Base-by-base conservation (phyloP, 2,888 invertebrate genomes). In the Aromia moschata region DNA sequence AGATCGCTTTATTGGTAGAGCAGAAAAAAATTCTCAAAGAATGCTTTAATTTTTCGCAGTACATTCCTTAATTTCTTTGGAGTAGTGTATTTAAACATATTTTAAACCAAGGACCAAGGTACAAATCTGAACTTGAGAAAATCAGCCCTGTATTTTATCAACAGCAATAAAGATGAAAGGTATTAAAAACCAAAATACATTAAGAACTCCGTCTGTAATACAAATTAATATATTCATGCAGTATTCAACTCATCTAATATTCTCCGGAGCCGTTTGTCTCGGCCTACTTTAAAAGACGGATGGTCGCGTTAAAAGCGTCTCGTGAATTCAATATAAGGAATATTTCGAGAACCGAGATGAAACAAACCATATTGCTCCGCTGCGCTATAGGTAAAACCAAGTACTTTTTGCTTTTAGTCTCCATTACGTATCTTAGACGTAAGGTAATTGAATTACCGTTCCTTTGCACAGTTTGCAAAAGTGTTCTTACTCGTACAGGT, bases 271-370 rank as follows among this genome's bases (percentile, higher is more conserved):
- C 52, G 5, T 25, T 30, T 25, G 37, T 41, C 18, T 31, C 5
- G 31, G 49, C 12, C 20, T 15, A 15, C 38, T 31, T 52, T 41
- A 41, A 52, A 52, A 41, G 30, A 38, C n/a, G 16, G 38, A 38
- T 49, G 49, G 25, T 30, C 10, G 20, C 30, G 49, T 52, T 52
- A 52, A 52, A 52, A 52, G 52, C 52, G 16, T 41, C 31, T 41
- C n/a, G 20, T 30, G 41, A 31, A 30, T 40, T 40, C 31, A 40
- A 30, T 51, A 51, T 30, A 51, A 17, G 41, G 31, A 41, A 52
- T 41, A 30, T 52, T 52, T 16, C 31, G 41, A 41, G 30, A 52
- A 25, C 16, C 20, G 41, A 52, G 41, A 52, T 52, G 52, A 52
- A 52, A 52, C 52, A 52, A 52, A 41, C 52, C 41, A 41, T 30